Conservation (phyloP, 2,888 invertebrate genomes). For the Gisinianus flammeolus region DNA sequence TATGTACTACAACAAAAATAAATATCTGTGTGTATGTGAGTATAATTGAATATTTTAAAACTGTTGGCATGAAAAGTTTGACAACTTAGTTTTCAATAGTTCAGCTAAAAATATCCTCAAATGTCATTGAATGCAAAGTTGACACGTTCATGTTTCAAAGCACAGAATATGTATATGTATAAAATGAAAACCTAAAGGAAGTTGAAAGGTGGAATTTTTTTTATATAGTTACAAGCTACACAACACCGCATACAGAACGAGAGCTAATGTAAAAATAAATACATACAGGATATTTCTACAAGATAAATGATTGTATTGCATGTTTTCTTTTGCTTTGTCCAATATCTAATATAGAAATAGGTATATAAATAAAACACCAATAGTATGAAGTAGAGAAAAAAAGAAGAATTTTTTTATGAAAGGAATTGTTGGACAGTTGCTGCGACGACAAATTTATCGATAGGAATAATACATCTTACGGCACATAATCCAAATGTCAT, state of each 20-base stretch:
- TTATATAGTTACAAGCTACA: too few species aligned
- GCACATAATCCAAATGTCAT: conserved; percentile 16
- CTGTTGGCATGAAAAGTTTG: conserved; percentile 20
- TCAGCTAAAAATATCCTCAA: too few species aligned
- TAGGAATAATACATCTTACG: conserved; percentile 25
- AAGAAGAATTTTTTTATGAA: not conserved
- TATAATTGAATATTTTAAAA: conserved; percentile 3
- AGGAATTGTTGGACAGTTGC: not conserved
- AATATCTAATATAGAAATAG: not conserved
- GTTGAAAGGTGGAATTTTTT: too few species aligned
- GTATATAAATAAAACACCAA: not conserved
- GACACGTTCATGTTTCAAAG: too few species aligned
- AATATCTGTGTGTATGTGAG: too few species aligned
- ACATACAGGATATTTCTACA: too few species aligned
- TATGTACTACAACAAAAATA: too few species aligned
- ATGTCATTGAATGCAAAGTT: too few species aligned
- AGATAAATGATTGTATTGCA: conserved; percentile 13
- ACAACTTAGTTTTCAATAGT: conserved; percentile 15
- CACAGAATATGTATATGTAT: too few species aligned
- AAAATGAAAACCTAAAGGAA: too few species aligned
- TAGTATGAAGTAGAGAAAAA: not conserved
- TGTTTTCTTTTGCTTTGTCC: not conserved
- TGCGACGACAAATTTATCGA: conserved; percentile 18
- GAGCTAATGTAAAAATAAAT: too few species aligned
- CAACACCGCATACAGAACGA: too few species aligned